Evolutionary conservation across 2,113 vertebrate genomes (phyloP), one percentile per base, ranked within the genome.

Genomic region (Excalfactoria chinensis): DNA sequence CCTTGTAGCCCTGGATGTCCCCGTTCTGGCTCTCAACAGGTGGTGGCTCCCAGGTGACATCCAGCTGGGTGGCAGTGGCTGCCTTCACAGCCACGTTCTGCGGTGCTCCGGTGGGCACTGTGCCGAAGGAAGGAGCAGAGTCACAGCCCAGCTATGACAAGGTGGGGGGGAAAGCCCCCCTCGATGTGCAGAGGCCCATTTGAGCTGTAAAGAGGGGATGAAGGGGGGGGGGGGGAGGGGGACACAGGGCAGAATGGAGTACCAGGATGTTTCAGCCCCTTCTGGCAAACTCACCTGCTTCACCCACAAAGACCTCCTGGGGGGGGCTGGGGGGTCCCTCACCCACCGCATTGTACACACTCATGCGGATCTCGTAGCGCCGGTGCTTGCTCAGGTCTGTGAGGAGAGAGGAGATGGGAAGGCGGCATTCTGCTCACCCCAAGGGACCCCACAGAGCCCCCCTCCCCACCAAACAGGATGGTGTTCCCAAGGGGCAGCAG

Each of bases 1-100:
- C 99, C 99, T 99, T 99, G 96, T 99, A 99, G 46, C 99, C 99
- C 92, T 99, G 99, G 72, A 99, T 99, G 97, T 99, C 99, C 63
- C 99, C 99, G 0, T 99, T 99, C 97, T 99, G 99, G n/a, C 96
- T 98, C 20, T 99, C 98, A 6, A 97, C 78, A 0, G 99, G 99
- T 1, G 99, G 99, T 0, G 99, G 98, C 4, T 99, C 98, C 99
- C 99, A 99, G 0, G 97, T 98, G 95, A 99, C 98, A 7, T 99
- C 99, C 76, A 99, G 98, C 97, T 99, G 99, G 6, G 99, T 99
- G 91, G 99, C 99, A 0, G 99, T 98, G 64, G 98, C 84, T 0
- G 98, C 97, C 66, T 99, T 99, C 86, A 99, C 97, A 0, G 93
- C 98, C 79, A 99, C 98, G 2, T 98, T 99, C 86, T 98, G 98